Base-by-base conservation (phyloP, 1,140 invertebrate genomes). In the Sesamia nonagrioides region DNA sequence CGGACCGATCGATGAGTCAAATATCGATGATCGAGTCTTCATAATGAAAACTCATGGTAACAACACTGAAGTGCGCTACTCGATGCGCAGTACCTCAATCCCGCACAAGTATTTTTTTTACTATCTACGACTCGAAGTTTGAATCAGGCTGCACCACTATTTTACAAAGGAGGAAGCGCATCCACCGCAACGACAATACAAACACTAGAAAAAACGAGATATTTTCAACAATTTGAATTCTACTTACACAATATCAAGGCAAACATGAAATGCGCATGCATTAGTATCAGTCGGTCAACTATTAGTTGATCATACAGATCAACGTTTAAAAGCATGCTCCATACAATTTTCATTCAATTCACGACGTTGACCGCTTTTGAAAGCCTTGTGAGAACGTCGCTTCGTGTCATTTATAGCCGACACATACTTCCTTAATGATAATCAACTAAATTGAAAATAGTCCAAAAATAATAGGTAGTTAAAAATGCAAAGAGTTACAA, bases 251-350 rank as follows among this genome's bases (percentile, higher is more conserved):
- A 60, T 60, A 60, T 11, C 56, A 60, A 66, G 37, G 37, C 37
- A 66, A 42, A 63, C 42, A 66, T 21, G 56, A 45, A 66, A 21
- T 18, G 61, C 61, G n/a, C n/a, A 60, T 60, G 11, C 56, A 60
- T 3, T 35, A 35, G 33, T 60, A 35, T 21, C 45, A 50, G 45
- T 50, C 45, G 45, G 45, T 50, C 45, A n/a, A 50, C 15, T n/a
- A 4, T 50, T 3, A 15, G 42, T 45, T 45, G 42, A 11, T 11
- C 42, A 11, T 11, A 45, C 42, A 45, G 42, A 7, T 42, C 40
- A 42, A 42, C 40, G 1, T 42, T 42, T 42, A 9, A 42, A 42
- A 9, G 1, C 1, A 1, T 42, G 40, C 45, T 48, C 45, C 9
- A 15, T 48, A 48, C 11, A 48, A 48, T 15, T 48, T 2, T 5